These are phyloP conservation scores for Hyaena hyaena DNA, from an alignment of 2,113 vertebrate species.

Conservation along the genomic window DNA sequence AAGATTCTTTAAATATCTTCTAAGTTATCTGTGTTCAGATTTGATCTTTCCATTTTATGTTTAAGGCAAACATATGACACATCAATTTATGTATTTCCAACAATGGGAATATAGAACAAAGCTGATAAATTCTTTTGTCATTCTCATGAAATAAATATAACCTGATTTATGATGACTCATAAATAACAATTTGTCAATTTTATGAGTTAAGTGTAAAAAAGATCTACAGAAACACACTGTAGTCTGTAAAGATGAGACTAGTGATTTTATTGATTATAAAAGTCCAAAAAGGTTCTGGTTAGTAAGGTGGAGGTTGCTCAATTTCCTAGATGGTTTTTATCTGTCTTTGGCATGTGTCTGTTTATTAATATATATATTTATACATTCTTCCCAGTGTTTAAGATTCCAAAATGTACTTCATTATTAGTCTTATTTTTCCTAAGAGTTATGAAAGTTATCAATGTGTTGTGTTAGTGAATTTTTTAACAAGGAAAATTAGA, in stretches of 20 bases:
- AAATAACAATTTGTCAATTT: constrained; percentile 29
- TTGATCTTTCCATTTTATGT: constrained; percentile 25
- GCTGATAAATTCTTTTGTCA: not conserved
- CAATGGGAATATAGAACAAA: not conserved
- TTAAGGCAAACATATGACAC: not conserved
- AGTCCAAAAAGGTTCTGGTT: not conserved
- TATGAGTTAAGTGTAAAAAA: not conserved
- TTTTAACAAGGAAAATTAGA: constrained; percentile 1
- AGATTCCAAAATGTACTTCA: not conserved
- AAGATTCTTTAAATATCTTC: not conserved
- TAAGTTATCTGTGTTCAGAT: not conserved
- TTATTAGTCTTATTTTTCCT: not conserved
- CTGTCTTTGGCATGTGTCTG: not conserved
- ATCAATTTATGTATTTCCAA: constrained; percentile 32
- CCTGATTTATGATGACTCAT: constrained; percentile 2
- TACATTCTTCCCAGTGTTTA: not conserved
- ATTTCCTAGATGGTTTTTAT: not conserved
- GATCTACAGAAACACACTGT: not conserved
- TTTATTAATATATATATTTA: not conserved
- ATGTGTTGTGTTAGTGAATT: not conserved
- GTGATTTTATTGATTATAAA: not conserved
- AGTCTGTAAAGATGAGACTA: not conserved
- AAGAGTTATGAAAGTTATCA: not conserved
- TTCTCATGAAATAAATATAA: constrained; percentile 19
- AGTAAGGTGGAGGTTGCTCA: not conserved